Percentiles rank a stretch among this genome's conserved stretches.
phyloP scores from a whole-genome alignment of 2,113 vertebrate genomes.

The Rhombomys opimus region DNA sequence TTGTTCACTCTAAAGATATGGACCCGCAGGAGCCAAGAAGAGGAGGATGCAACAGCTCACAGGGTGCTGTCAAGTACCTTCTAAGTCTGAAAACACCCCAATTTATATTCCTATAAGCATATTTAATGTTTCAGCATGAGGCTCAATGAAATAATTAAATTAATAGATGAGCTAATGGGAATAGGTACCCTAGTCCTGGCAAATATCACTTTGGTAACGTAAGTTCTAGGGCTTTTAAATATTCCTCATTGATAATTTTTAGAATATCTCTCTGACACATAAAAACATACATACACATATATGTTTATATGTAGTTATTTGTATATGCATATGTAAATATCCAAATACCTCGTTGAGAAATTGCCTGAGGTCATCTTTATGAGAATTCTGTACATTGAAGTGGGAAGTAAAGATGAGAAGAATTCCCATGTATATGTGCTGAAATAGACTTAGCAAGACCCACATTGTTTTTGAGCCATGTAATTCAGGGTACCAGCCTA shows the following conservation, averaged over 20 bases:
- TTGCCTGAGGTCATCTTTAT: background rate
- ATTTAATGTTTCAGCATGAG: background rate
- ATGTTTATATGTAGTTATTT: no score
- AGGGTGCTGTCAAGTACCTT: background rate
- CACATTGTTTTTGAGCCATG: background rate
- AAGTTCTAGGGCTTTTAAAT: background rate
- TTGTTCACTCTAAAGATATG: background rate
- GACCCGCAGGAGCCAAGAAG: background rate
- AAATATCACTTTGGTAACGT: background rate
- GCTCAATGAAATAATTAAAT: background rate
- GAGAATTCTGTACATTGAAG: background rate
- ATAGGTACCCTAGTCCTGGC: background rate
- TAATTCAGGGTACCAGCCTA: background rate
- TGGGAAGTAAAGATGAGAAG: background rate
- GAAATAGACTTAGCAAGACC: background rate
- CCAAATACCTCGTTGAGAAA: no score
- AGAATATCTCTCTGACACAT: no score
- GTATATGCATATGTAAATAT: background rate
- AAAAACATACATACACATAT: background rate
- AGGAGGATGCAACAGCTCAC: background rate
- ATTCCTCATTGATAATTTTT: constrained; percentile 3
- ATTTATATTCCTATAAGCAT: background rate
- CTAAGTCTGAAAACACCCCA: background rate
- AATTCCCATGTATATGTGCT: fast-evolving
- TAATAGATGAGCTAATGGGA: background rate